Evolutionary conservation across 23 tunicate genomes (phyloP), one percentile per base, ranked within the genome.

Genomic region (Clavelina lepadiformis): DNA sequence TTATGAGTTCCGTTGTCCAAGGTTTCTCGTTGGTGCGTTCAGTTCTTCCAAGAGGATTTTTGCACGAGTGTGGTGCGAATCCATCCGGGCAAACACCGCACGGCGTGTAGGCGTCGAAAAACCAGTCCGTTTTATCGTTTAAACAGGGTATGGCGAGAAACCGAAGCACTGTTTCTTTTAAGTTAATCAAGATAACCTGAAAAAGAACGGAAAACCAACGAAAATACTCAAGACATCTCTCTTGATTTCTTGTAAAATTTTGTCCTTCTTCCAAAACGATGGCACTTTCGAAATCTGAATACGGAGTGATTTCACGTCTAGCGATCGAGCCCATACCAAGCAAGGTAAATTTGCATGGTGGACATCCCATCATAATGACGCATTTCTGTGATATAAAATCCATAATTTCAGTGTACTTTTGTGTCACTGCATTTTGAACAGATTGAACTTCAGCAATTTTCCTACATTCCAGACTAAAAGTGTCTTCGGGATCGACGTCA

Each of bases 321-420:
- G 74, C 74, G 24, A 68, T 36, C 28, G 74, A 68, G 1, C 74
- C 74, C 61, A 68, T 31, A 38, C 62, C 74, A 2, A 68, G 55
- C 51, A 68, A 46, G 3, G 74, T 19, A 33, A 38, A 68, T 29
- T 31, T 31, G 11, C 74, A 68, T 3, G 65, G 74, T 1, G 74
- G 32, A 23, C 4, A 38, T 5, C 74, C 74, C 24, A 68, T 46
- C 1, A 68, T 3, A 1, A 5, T 1, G 1, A 68, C 44, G 51
- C 62, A 68, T n/a, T 50, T 38, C 1, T 28, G 29, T 19, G 35
- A 6, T n/a, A 68, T 52, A 1, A 26, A 15, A 7, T 28, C 15
- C 74, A 68, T 68, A 1, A 51, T 18, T 25, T 51, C 22, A 1
- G 4, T 50, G 31, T 44, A 68, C 7, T 50, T 30, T 1, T 31